A percentile compares a stretch with the other conserved stretches of the same genome.
phyloP scores from a whole-genome alignment of 2,113 vertebrate genomes.

The Ptyas mucosa region DNA sequence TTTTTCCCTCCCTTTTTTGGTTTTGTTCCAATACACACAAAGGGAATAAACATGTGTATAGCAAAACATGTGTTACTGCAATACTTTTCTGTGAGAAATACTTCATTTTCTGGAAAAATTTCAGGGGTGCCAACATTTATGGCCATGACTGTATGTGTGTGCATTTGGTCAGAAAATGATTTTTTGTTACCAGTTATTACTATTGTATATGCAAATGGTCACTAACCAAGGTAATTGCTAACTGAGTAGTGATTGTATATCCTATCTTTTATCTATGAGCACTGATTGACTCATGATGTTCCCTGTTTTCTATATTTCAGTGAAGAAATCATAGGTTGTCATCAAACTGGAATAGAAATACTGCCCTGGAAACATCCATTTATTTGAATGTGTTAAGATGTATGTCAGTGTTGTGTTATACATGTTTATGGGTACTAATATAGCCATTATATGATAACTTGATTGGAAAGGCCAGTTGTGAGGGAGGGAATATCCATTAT shows the following conservation, averaged over 20 bases:
- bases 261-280: neutral
- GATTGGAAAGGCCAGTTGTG: neutral
- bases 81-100: no score
- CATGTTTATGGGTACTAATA: neutral
- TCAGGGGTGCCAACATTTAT: no score
- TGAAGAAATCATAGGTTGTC: neutral
- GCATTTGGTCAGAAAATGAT: neutral
- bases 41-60: no score
- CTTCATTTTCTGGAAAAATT: no score
- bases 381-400: neutral
- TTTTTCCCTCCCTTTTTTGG: no score
- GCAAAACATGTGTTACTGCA: no score
- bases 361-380: neutral
- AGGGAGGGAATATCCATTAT: neutral
- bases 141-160: no score
- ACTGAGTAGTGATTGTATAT: neutral
- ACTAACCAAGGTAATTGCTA: neutral
- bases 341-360: neutral
- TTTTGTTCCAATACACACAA: no score
- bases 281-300: neutral
- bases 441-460: neutral
- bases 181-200: neutral
- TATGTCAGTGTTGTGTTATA: neutral
- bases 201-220: neutral
- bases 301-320: neutral